Conservation (phyloP, 1,140 invertebrate species). For the Apolygus lucorum region DNA sequence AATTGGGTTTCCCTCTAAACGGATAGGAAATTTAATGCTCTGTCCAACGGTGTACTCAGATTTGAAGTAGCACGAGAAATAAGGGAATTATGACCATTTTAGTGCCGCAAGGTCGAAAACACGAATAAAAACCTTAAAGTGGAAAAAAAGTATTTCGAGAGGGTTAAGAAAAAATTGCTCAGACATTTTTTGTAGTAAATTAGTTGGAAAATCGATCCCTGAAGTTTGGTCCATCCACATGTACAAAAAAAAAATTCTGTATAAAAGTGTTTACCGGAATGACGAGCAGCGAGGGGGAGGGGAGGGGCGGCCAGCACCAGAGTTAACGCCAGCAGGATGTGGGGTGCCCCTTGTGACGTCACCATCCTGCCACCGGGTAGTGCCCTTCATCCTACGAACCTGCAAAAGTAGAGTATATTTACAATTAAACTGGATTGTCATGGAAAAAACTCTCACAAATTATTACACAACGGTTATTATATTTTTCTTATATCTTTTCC, state of each 20-base stretch:
- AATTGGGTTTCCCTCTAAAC: too few species aligned
- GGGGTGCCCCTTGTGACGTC: slow-evolving; percentile 4
- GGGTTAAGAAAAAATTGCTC: not conserved
- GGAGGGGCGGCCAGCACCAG: slow-evolving; percentile 10
- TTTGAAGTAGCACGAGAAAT: too few species aligned
- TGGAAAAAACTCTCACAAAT: not conserved
- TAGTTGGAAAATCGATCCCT: not conserved
- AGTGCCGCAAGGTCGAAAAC: slow-evolving; percentile 7
- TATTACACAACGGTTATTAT: not conserved
- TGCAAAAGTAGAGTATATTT: not conserved
- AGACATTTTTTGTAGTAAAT: not conserved
- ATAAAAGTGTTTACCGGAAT: not conserved
- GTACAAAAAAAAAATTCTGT: too few species aligned
- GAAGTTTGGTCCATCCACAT: too few species aligned
- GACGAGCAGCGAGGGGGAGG: not conserved
- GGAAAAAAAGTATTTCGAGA: too few species aligned
- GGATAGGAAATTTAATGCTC: too few species aligned
- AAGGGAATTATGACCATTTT: not conserved
- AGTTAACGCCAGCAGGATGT: slow-evolving; percentile 1
- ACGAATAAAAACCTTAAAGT: slow-evolving; percentile 23
- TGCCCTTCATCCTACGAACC: not conserved
- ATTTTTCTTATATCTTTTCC: not conserved
- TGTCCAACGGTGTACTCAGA: too few species aligned
- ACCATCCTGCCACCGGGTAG: slow-evolving; percentile 4
- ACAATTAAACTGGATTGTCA: not conserved